A percentile compares a stretch with the other conserved stretches of the same genome.
Evolutionary conservation across 2,888 invertebrate species (phyloP).

Genomic region (Pilophorus perplexus): DNA sequence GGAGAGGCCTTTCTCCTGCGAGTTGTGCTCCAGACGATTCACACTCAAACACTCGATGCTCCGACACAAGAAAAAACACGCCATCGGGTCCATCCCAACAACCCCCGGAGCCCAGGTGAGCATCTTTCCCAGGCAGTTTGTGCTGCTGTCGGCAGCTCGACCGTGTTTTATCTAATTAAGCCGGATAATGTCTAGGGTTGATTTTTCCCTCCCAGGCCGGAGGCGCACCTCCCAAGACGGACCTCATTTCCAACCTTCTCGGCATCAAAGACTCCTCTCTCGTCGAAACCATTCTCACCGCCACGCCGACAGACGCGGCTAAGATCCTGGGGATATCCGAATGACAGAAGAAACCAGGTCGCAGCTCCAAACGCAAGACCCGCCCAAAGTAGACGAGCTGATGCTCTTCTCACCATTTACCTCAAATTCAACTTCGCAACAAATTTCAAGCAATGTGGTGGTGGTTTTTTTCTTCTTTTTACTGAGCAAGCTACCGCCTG

Average conservation of each 20-base stretch:
- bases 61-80: slow-evolving; percentile 86
- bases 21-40: slow-evolving; percentile 82
- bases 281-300: slow-evolving; percentile 78
- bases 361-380: too few species aligned
- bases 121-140: not conserved
- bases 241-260: slow-evolving; percentile 83
- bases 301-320: slow-evolving; percentile 74
- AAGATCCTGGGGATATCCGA: slow-evolving; percentile 71
- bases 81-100: slow-evolving; percentile 48
- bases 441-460: too few species aligned
- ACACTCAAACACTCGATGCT: slow-evolving; percentile 94
- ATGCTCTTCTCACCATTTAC: too few species aligned
- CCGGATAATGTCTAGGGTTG: too few species aligned
- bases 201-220: slow-evolving; percentile 51
- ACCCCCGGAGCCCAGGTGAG: too few species aligned
- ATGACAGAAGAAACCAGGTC: not conserved
- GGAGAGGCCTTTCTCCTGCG: slow-evolving; percentile 87
- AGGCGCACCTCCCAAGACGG: slow-evolving; percentile 54
- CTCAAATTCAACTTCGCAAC: too few species aligned
- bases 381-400: too few species aligned
- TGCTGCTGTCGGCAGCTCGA: not conserved
- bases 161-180: too few species aligned
- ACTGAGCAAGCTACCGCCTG: too few species aligned
- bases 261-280: slow-evolving; percentile 83
- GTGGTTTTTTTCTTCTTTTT: too few species aligned